A percentile compares a stretch with the other conserved stretches of the same genome.
These are phyloP conservation scores for Carapus acus DNA, from an alignment of 2,797 vertebrate species.

Conservation along the genomic window DNA sequence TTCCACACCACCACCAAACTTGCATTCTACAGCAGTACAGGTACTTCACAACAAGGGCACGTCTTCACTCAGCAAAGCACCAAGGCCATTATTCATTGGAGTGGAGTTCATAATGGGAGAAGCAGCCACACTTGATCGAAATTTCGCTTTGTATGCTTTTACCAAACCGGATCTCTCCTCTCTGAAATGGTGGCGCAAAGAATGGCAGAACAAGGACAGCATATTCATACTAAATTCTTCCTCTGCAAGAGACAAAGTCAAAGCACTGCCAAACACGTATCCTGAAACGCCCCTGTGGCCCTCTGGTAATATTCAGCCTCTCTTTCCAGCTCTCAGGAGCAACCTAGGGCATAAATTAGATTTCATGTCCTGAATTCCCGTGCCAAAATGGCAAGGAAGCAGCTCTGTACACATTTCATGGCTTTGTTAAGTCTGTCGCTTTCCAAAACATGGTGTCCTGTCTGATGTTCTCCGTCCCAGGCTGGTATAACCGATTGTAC, in stretches of 20 bases:
- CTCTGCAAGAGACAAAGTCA: slow-evolving; percentile 28
- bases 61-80: background rate
- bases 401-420: background rate
- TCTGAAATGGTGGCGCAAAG: slow-evolving; percentile 12
- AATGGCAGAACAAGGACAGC: slow-evolving; percentile 23
- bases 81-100: background rate
- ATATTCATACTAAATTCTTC: slow-evolving; percentile 35
- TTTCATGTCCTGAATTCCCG: slow-evolving; percentile 43
- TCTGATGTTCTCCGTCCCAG: slow-evolving; percentile 58
- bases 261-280: slow-evolving; percentile 30
- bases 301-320: slow-evolving; percentile 23
- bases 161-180: slow-evolving; percentile 6
- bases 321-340: slow-evolving; percentile 25
- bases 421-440: slow-evolving; percentile 20
- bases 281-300: slow-evolving; percentile 25
- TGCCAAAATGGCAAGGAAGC: slow-evolving; percentile 37
- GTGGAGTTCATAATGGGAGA: background rate
- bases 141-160: slow-evolving; percentile 23
- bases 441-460: slow-evolving; percentile 11
- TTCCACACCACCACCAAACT: slow-evolving; percentile 95
- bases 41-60: slow-evolving; percentile 59
- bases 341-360: slow-evolving; percentile 44
- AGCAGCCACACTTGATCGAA: slow-evolving; percentile 1
- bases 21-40: slow-evolving; percentile 98
- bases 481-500: slow-evolving; percentile 98